Evolutionary conservation across 2,888 invertebrate species (phyloP).

Genomic region (Ophion ellenae): DNA sequence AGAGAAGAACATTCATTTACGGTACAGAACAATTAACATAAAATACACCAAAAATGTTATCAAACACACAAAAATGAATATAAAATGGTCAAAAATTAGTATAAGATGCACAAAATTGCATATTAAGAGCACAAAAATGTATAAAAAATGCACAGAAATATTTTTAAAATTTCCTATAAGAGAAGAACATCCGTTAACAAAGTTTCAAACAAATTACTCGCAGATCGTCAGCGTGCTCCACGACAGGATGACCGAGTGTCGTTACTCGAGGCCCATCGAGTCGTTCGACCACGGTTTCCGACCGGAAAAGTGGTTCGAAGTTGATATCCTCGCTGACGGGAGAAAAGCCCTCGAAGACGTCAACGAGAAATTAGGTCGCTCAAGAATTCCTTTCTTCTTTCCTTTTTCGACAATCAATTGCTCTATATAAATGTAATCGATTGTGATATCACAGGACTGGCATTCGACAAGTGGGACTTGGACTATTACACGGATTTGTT

Average conservation of each 20-base stretch:
- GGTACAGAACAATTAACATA: too few species aligned
- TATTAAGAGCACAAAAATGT: too few species aligned
- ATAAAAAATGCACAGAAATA: too few species aligned
- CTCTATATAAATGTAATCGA: background rate
- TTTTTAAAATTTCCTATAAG: too few species aligned
- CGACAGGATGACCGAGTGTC: conserved; percentile 97
- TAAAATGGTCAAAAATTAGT: too few species aligned
- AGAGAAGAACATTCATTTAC: too few species aligned
- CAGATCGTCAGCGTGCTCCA: conserved; percentile 88
- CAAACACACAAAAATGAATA: too few species aligned
- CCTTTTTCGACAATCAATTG: background rate
- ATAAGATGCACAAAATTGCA: too few species aligned
- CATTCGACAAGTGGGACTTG: conserved; percentile 97
- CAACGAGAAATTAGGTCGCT: conserved; percentile 89
- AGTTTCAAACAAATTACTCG: conserved; percentile 71
- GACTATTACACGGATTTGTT: conserved; percentile 96
- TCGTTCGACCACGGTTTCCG: conserved; percentile 85
- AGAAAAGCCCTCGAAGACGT: conserved; percentile 92
- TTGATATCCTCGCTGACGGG: conserved; percentile 92
- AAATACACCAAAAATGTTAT: too few species aligned
- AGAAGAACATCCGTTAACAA: too few species aligned
- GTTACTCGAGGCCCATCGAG: conserved; percentile 88
- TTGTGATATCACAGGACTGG: conserved; percentile 88
- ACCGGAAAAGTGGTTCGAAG: conserved; percentile 91
- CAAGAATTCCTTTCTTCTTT: background rate